Percentiles rank a stretch among this genome's conserved stretches.
phyloP scores from a whole-genome alignment of 2,797 vertebrate genomes.

The Atherinosoma microstoma region DNA sequence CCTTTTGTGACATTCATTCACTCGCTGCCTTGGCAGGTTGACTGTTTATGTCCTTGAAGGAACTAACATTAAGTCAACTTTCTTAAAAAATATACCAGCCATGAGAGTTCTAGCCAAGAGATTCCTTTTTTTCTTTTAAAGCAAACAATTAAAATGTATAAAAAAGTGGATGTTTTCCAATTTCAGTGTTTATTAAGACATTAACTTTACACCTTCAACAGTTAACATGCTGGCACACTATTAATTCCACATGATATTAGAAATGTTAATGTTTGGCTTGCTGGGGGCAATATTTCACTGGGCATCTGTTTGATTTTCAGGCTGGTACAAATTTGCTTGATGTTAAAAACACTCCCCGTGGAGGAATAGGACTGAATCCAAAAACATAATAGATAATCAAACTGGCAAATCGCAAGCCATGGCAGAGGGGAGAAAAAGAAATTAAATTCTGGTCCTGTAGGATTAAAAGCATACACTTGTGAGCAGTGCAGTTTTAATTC shows the following conservation, averaged over 20 bases:
- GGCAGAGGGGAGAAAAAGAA: slow-evolving; percentile 36
- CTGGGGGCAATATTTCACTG: slow-evolving; percentile 22
- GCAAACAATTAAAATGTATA: not conserved
- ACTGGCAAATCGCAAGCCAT: slow-evolving; percentile 30
- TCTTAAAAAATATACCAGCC: not conserved
- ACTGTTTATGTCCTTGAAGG: slow-evolving; percentile 12
- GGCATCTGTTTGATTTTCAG: slow-evolving; percentile 51
- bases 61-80: not conserved
- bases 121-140: not conserved
- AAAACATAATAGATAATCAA: slow-evolving; percentile 46
- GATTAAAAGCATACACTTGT: slow-evolving; percentile 36
- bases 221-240: not conserved
- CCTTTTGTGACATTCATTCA: slow-evolving; percentile 30
- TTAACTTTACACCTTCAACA: not conserved
- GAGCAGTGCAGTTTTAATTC: slow-evolving; percentile 30
- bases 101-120: not conserved
- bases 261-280: slow-evolving; percentile 33
- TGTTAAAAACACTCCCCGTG: slow-evolving; percentile 50
- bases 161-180: not conserved
- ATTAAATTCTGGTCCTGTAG: slow-evolving; percentile 51
- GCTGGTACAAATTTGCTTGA: slow-evolving; percentile 15
- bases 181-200: not conserved
- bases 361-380: slow-evolving; percentile 41
- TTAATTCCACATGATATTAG: not conserved
- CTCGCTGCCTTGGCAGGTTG: not conserved